phyloP scores from a whole-genome alignment of 1,140 invertebrate genomes.

The Caenorhabditis tropicalis region DNA sequence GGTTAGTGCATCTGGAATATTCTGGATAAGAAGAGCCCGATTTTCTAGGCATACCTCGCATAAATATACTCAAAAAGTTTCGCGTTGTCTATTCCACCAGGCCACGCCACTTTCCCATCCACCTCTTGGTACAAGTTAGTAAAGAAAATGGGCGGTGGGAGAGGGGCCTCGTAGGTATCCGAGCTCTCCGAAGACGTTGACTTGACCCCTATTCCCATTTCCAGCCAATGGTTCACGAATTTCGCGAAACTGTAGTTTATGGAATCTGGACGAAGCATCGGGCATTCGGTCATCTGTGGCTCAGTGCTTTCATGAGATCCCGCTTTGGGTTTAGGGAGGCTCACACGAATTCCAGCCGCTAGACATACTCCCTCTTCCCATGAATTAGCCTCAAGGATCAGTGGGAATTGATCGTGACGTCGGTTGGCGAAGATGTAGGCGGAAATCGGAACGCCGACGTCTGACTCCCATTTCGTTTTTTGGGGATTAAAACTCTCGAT shows the following conservation, averaged over 20 bases:
- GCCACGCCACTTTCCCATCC: slow-evolving; percentile 3
- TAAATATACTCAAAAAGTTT: slow-evolving; percentile 24
- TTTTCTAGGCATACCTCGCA: background rate
- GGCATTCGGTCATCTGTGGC: background rate
- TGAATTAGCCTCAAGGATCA: slow-evolving; percentile 35
- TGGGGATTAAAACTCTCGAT: slow-evolving; percentile 42
- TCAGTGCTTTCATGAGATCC: background rate
- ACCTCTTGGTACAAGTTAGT: slow-evolving; percentile 6
- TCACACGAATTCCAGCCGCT: slow-evolving; percentile 26
- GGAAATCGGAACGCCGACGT: slow-evolving; percentile 29
- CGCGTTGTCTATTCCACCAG: background rate
- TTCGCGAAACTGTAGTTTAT: slow-evolving; percentile 26
- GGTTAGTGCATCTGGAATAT: slow-evolving; percentile 11
- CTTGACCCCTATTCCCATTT: slow-evolving; percentile 20
- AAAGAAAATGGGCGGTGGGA: background rate
- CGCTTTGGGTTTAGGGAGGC: background rate
- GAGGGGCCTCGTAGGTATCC: background rate
- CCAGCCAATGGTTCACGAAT: slow-evolving; percentile 43
- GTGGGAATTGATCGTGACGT: slow-evolving; percentile 25
- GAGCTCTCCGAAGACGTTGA: background rate
- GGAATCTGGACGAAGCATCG: background rate
- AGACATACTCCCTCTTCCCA: slow-evolving; percentile 41
- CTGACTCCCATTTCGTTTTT: slow-evolving; percentile 40
- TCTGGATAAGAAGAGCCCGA: too few species aligned
- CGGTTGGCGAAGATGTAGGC: slow-evolving; percentile 43